Evolutionary conservation across 92 coral and sea anemone genomes (phyloP), one percentile per base, ranked within the genome.

Genomic region (Epizoanthus fatuus): DNA sequence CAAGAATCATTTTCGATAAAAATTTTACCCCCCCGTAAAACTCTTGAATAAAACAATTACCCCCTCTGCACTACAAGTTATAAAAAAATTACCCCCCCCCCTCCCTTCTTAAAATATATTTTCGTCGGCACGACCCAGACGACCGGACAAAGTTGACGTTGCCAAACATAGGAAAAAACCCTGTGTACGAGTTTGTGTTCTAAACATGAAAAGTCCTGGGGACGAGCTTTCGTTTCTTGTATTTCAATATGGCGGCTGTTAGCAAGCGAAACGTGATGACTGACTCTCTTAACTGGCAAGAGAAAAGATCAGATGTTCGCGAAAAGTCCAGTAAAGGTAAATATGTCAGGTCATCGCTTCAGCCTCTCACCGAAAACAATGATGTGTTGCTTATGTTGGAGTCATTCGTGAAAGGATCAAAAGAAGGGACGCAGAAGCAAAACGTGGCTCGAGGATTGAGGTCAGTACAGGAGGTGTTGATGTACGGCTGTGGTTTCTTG

Each of bases 381-480:
- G 10, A 14, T 22, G 47, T 42, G 47, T 2, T 42, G 47, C 47
- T 42, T 42, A 42, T 42, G 47, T 42, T 42, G 47, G 47, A 42
- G 47, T 42, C 6, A 42, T 42, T 42, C 47, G 47, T 42, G 47
- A 42, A 42, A 42, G 47, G 47, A 42, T 42, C 47, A 42, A 42
- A 42, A 42, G 47, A 42, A 42, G 47, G 47, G 47, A 42, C 47
- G 47, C 47, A 42, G 47, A 42, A 42, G 47, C 2, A 42, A 42
- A 42, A 42, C 47, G 47, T 42, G 47, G 72, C 86, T 6, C 67
- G 63, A 52, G 90, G 80, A 22, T 38, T 84, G 58, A 52, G 80
- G 35, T 14, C 89, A 32, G 79, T 90, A 19, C 90, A 85, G 67
- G 90, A 90, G 69, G 64, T 45, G 56, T 59, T 83, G 80, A 72